Base-by-base conservation (phyloP, 2,888 invertebrate genomes). In the Seira sanloemensis region DNA sequence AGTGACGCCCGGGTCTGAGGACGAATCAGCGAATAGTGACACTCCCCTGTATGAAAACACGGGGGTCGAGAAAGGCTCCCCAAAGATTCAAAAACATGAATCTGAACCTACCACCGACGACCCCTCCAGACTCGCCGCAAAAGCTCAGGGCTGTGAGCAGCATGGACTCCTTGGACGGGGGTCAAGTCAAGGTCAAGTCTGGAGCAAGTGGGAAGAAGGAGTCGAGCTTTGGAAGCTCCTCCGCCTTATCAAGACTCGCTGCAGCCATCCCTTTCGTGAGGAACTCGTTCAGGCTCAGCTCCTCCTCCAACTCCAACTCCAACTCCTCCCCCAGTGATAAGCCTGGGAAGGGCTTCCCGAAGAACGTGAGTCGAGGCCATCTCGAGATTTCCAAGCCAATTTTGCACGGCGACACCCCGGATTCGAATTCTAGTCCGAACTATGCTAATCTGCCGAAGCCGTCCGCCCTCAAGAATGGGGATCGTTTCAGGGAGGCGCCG, bases 351-450 rank as follows among this genome's bases (percentile, higher is more conserved):
- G 76, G 76, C 24, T 78, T 85, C 16, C 78, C 71, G 1, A 86
- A 81, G 71, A 62, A 85, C 65, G 16, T 79, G 12, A 87, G 77
- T 69, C 69, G 86, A 19, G 85, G 85, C 21, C 79, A 73, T 54
- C 18, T 89, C 12, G 88, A 88, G 50, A 89, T 89, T 65, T 89
- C 89, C 0, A 84, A 86, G 37, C 89, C 89, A 7, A 89, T 88
- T 76, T 66, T 89, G 9, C 87, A 87, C 37, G 54, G n/a, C n/a
- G n/a, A n/a, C n/a, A n/a, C n/a, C n/a, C n/a, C 66, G 54, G 85
- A 86, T 19, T n/a, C 62, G n/a, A 86, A 86, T 54, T 69, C 82
- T 4, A 46, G 16, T 12, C 46, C 46, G 46, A 69, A 71, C 12
- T 78, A 85, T 66, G 78, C 82, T 0, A 86, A 86, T 37, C 46